These are phyloP conservation scores for Lutjanus campechanus DNA, from an alignment of 2,797 vertebrate genomes.

Conservation along the genomic window DNA sequence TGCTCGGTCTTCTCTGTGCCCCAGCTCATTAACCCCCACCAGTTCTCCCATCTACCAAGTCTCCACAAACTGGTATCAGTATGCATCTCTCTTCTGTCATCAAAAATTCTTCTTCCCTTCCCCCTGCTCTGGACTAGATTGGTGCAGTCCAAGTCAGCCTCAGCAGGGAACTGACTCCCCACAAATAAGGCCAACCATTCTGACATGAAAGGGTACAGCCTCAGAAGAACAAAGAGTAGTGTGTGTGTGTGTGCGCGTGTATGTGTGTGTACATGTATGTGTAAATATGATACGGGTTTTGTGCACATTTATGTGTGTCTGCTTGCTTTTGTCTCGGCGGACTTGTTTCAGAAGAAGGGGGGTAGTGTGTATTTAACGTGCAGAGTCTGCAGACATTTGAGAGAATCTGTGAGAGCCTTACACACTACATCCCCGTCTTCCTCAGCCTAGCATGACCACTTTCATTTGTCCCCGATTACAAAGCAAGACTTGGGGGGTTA, in stretches of 20 bases:
- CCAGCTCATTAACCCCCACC: constrained; percentile 71
- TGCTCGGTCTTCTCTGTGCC: constrained; percentile 21
- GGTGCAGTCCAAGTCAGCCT: constrained; percentile 57
- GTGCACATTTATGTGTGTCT: constrained; percentile 7
- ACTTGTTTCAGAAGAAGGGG: constrained; percentile 13
- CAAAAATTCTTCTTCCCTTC: constrained; percentile 38
- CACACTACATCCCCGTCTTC: neutral
- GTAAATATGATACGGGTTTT: constrained; percentile 11
- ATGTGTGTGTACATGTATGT: constrained; percentile 12
- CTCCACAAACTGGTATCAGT: constrained; percentile 57
- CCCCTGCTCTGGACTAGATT: constrained; percentile 40
- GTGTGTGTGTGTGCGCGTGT: constrained; percentile 24
- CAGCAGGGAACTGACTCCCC: constrained; percentile 62
- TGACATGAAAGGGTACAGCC: constrained; percentile 69
- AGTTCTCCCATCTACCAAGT: constrained; percentile 44
- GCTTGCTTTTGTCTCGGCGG: constrained; percentile 38
- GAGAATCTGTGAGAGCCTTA: neutral
- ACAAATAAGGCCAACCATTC: constrained; percentile 73
- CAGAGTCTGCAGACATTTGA: neutral
- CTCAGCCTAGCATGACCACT: constrained; percentile 3
- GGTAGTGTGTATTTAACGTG: constrained; percentile 7
- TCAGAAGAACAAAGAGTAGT: constrained; percentile 59
- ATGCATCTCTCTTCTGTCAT: constrained; percentile 65
- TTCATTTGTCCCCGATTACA: neutral
- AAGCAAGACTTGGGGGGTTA: too few relatives aligned